Base-by-base conservation (phyloP, 2,888 invertebrate species). In the Prosopocoilus inquinatus region DNA sequence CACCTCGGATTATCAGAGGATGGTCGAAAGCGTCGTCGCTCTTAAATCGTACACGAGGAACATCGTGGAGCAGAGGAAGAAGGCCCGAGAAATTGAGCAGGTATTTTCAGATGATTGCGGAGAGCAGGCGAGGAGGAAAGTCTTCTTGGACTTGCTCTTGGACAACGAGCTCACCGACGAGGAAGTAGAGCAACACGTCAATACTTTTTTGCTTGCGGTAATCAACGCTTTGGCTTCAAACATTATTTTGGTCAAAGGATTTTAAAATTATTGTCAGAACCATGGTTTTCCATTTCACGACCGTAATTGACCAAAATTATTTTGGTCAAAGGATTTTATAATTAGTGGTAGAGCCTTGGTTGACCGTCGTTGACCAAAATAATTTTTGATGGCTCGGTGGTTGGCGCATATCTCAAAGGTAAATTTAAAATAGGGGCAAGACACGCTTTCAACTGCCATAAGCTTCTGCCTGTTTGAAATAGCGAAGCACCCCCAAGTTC, bases 141-240 rank as follows among this genome's bases (percentile, higher is more conserved):
- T 55, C 2, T 59, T 61, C 47, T 11, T 59, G 38, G 61, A 61
- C 35, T 50, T 59, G 3, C 47, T 61, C 2, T 39, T 61, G 11
- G 59, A 61, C 13, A 46, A 46, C 44, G 39, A 35, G 20, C 53
- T 61, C 20, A 52, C 57, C 1, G 55, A 59, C 34, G 44, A 63
- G 13, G 64, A 73, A 53, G 72, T 74, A 0, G 65, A 74, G 13
- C 77, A 75, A 33, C 80, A 76, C 55, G 72, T 87, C 67, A 85
- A 86, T 69, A 80, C 84, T 33, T 58, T 61, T 33, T 32, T 59
- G 84, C 87, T 58, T 83, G 84, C 70, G 84, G 85, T 85, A 74
- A 73, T 69, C 59, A 66, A 16, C 9, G 20, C 3, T 15, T 28
- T 36, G n/a, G n/a, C n/a, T n/a, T n/a, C n/a, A n/a, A n/a, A n/a